phyloP scores from a whole-genome alignment of 2,113 vertebrate species.

The Herpetotheres cachinnans region DNA sequence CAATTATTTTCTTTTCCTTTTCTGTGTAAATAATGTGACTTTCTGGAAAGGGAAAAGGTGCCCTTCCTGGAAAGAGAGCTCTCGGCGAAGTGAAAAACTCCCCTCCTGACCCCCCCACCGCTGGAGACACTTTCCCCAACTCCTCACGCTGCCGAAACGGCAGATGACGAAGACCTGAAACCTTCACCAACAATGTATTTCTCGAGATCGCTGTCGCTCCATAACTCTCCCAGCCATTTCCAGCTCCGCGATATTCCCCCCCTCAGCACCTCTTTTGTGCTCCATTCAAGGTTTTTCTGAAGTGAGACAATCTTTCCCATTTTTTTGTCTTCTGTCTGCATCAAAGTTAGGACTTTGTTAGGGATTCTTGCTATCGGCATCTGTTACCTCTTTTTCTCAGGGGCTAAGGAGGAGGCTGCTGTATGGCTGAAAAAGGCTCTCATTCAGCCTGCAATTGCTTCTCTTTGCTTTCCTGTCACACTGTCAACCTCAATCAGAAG shows the following conservation, averaged over 20 bases:
- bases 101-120: neutral
- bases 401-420: slow-evolving; percentile 80
- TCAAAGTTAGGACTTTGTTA: slow-evolving; percentile 87
- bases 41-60: neutral
- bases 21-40: neutral
- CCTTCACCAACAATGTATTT: slow-evolving; percentile 28
- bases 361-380: slow-evolving; percentile 80
- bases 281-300: slow-evolving; percentile 72
- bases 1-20: neutral
- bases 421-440: slow-evolving; percentile 91
- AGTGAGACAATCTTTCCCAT: slow-evolving; percentile 73
- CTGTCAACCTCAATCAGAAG: slow-evolving; percentile 99
- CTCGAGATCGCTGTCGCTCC: neutral
- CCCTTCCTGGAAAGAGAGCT: neutral
- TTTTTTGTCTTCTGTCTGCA: slow-evolving; percentile 70
- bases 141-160: neutral
- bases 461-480: slow-evolving; percentile 92
- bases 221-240: slow-evolving; percentile 59
- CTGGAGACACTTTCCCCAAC: neutral
- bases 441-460: slow-evolving; percentile 93
- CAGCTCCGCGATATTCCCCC: slow-evolving; percentile 41
- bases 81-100: neutral
- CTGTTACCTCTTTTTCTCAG: slow-evolving; percentile 84
- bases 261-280: slow-evolving; percentile 68
- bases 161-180: slow-evolving; percentile 24